Base-by-base conservation (phyloP, 2,888 invertebrate genomes). In the Plagodis pulveraria region DNA sequence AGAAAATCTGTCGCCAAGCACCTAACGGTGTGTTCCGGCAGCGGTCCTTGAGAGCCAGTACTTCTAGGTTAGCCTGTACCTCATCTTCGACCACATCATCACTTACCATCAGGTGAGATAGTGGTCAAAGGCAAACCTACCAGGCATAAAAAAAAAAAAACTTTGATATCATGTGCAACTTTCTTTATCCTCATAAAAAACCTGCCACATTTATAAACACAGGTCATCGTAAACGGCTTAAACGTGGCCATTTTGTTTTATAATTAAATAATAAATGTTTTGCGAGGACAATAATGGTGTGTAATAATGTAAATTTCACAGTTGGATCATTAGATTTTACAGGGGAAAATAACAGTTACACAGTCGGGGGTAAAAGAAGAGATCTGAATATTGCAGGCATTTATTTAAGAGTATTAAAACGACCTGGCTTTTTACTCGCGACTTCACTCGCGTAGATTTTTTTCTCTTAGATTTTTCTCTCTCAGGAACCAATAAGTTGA, bases 211-310 rank as follows among this genome's bases (percentile, higher is more conserved):
- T 75, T 72, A 78, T 69, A 71, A 64, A 53, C 55, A 50, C 36
- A 50, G 56, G 63, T 70, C 51, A 63, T 74, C 77, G 74, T 82
- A 76, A 84, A 80, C 56, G 66, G 50, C 62, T 68, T 76, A 74
- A 80, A 79, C 69, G 70, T 61, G 67, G 71, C 72, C 73, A 80
- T 85, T 81, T 80, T 72, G 65, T 11, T 62, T 67, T 67, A 78
- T 83, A 83, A 84, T 81, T 81, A 79, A 78, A 82, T 76, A 76
- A 82, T 82, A 83, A 84, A 81, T 12, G 42, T 42, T 42, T 42
- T 11, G 42, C 42, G 42, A 42, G 42, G 8, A 48, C 43, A 34
- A 42, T 42, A 42, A 51, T 36, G n/a, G 42, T 32, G 41, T 9
- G 33, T 12, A n/a, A 47, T 33, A 43, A 48, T 43, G 42, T 47